Evolutionary conservation across 2,797 vertebrate species (phyloP).

Genomic region (Girardinus metallicus): DNA sequence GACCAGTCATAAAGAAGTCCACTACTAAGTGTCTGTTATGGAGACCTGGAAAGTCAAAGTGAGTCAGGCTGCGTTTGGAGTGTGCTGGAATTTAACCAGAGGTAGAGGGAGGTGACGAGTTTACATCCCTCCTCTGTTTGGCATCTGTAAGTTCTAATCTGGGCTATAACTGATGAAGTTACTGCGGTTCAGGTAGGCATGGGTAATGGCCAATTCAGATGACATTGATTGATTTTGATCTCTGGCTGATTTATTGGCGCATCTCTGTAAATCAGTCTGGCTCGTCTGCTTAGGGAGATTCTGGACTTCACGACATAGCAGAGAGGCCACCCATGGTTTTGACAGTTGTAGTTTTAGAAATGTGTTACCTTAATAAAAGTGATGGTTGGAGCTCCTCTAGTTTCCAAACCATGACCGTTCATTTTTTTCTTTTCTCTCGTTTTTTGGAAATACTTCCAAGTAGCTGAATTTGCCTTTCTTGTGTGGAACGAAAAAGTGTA

Average conservation of each 20-base stretch:
- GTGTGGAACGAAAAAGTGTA: not conserved
- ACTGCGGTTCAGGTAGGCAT: not conserved
- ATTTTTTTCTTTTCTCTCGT: not conserved
- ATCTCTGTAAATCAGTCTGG: not conserved
- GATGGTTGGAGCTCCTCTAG: not conserved
- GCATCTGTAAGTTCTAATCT: slow-evolving; percentile 23
- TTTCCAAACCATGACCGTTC: not conserved
- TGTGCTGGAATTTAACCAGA: slow-evolving; percentile 64
- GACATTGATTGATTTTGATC: not conserved
- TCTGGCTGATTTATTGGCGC: not conserved
- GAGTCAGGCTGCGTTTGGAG: slow-evolving; percentile 44
- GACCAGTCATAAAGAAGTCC: slow-evolving; percentile 11
- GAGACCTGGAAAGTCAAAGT: slow-evolving; percentile 61
- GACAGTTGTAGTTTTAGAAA: not conserved
- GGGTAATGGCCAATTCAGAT: not conserved
- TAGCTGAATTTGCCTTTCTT: not conserved
- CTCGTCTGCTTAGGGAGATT: not conserved
- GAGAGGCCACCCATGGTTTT: not conserved
- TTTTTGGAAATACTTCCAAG: not conserved
- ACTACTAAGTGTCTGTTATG: slow-evolving; percentile 49
- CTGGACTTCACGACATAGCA: not conserved
- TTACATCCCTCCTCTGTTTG: slow-evolving; percentile 43
- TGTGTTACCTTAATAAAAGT: not conserved
- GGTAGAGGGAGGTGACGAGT: slow-evolving; percentile 49
- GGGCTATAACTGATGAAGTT: not conserved